Evolutionary conservation across 30 jellyfish, hydroid and myxozoan species (phyloP), one percentile per base, ranked within the genome.

Genomic region (Turritopsis dohrnii): DNA sequence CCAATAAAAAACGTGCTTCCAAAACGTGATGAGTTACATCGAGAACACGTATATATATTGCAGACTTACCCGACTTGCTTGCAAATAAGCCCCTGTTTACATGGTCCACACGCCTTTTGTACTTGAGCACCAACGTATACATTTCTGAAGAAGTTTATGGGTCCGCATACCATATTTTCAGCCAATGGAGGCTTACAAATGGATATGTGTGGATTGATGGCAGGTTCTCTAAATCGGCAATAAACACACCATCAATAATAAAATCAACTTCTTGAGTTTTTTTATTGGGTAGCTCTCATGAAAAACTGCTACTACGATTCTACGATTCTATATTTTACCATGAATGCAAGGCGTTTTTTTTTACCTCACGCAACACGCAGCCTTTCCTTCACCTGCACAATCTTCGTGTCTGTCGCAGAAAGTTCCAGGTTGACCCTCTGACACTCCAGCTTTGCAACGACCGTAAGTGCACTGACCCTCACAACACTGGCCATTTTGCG

Each of bases 331-430:
- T n/a, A 41, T 5, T 41, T 41, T 41, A 13, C 60, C 13, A 13
- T 13, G 13, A 41, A 41, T 41, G 60, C 9, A 41, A 41, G 60
- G 60, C 60, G 60, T 41, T 41, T 20, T 71, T 22, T 30, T 20
- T 1, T 19, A 91, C 97, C 97, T 91, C 76, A 91, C 97, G 65
- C 97, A 91, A 31, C 97, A 91, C 8, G 97, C 97, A 8, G 90
- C 89, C 75, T 91, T 91, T 76, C 97, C 97, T 84, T 91, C 97
- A 77, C 97, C 98, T 29, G 96, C 95, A 65, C 98, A 92, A 72
- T 92, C 98, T 85, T 92, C 96, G 65, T 92, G 98, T 88, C 98
- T 84, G 89, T 92, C 98, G 84, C 98, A 92, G 87, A 92, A 92
- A 53, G 98, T 92, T 80, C 98, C 98, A 8, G 96, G 96, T 29